Evolutionary conservation across 2,888 invertebrate genomes (phyloP).

Genomic region (Sinotaia quadrata): DNA sequence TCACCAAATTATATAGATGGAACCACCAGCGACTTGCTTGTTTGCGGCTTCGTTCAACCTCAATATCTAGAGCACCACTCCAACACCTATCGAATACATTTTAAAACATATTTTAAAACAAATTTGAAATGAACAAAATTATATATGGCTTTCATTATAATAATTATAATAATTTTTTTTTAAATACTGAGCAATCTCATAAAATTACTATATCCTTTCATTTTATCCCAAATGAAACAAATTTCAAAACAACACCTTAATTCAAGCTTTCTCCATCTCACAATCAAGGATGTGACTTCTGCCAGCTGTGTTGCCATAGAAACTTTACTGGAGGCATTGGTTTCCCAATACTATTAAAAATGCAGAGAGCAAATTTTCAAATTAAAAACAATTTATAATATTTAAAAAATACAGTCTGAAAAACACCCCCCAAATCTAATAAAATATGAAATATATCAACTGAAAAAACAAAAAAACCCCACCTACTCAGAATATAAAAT

Average conservation of each 20-base stretch:
- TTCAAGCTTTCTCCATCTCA: constrained; percentile 92
- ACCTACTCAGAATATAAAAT: no score
- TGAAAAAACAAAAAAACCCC: no score
- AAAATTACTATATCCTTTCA: background rate
- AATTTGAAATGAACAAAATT: no score
- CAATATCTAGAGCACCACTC: constrained; percentile 85
- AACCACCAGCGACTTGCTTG: constrained; percentile 92
- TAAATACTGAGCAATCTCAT: background rate
- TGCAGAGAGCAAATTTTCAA: background rate
- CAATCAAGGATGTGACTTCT: constrained; percentile 84
- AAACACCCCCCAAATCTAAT: no score
- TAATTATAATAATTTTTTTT: no score
- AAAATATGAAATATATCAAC: no score
- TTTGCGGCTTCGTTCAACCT: constrained; percentile 74
- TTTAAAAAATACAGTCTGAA: no score
- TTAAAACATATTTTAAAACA: no score
- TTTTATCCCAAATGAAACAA: constrained; percentile 5
- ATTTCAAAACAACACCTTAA: constrained; percentile 75
- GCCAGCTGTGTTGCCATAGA: constrained; percentile 84
- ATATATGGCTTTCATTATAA: no score
- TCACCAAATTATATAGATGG: constrained; percentile 78
- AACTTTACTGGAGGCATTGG: constrained; percentile 88
- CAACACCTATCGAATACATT: no score
- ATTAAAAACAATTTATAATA: no score
- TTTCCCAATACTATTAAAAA: constrained; percentile 85